Conservation (phyloP, 2,113 vertebrate species). For the Alligator mississippiensis region DNA sequence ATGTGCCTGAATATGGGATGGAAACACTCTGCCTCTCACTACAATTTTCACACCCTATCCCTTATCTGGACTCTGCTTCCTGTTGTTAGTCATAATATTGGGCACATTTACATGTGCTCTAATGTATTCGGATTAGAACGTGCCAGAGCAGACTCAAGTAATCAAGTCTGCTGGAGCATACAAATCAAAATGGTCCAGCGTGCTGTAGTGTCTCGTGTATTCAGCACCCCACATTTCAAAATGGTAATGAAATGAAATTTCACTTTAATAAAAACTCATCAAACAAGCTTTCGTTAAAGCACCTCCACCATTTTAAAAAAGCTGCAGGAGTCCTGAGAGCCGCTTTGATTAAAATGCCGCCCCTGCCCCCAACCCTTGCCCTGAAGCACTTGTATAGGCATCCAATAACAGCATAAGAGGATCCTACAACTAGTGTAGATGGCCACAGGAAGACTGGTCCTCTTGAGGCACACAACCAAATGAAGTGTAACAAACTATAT, state of each 20-base stretch:
- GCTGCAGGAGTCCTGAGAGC: neutral
- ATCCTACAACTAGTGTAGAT: neutral
- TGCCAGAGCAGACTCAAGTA: too few species aligned
- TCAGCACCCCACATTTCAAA: too few species aligned
- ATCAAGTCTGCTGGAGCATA: too few species aligned
- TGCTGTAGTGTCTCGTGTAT: too few species aligned
- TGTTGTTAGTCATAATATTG: neutral
- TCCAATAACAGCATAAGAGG: neutral
- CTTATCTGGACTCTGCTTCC: neutral
- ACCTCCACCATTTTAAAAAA: neutral
- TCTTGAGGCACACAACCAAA: conserved; percentile 1
- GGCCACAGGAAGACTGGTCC: conserved; percentile 7
- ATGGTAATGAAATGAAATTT: too few species aligned
- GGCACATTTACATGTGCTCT: neutral
- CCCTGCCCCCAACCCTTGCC: too few species aligned
- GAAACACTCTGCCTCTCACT: conserved; percentile 31
- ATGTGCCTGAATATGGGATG: conserved; percentile 20
- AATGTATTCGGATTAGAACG: too few species aligned
- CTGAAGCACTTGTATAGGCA: too few species aligned
- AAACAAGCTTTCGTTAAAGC: neutral
- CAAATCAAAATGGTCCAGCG: too few species aligned
- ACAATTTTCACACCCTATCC: conserved; percentile 28
- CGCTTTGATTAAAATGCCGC: too few species aligned
- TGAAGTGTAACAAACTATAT: neutral
- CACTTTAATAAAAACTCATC: too few species aligned